Percentiles rank a stretch among this genome's conserved stretches.
Evolutionary conservation across 2,888 invertebrate species (phyloP).

Genomic region (Eilema griseolum): DNA sequence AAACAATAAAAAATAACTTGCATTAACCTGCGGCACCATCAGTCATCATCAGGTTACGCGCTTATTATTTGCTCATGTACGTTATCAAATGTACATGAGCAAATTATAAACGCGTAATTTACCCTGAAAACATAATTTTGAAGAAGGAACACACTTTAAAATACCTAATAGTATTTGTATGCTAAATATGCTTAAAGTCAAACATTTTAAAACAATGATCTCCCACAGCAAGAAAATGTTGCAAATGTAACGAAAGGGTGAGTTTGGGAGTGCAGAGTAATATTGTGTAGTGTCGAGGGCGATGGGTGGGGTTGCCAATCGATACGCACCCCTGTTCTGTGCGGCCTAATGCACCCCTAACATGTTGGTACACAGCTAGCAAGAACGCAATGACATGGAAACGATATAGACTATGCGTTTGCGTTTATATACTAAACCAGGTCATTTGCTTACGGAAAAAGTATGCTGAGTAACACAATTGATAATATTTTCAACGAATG

Average conservation of each 20-base stretch:
- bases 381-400: conserved; percentile 52
- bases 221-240: conserved; percentile 64
- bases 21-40: too few species aligned
- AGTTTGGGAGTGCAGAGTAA: conserved; percentile 67
- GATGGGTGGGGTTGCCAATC: conserved; percentile 72
- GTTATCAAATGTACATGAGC: too few species aligned
- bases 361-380: conserved; percentile 48
- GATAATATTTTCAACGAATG: not conserved
- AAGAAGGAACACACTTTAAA: not conserved
- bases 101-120: not conserved
- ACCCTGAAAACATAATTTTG: not conserved
- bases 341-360: conserved; percentile 79
- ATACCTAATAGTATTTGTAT: conserved; percentile 12
- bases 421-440: conserved; percentile 45
- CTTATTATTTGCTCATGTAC: too few species aligned
- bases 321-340: conserved; percentile 79
- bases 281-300: conserved; percentile 70
- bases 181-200: conserved; percentile 41
- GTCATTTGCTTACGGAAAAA: conserved; percentile 45
- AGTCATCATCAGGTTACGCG: too few species aligned
- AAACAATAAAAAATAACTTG: too few species aligned
- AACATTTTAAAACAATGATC: conserved; percentile 70
- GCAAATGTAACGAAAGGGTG: conserved; percentile 77
- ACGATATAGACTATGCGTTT: conserved; percentile 44
- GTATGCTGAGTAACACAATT: not conserved